These are phyloP conservation scores for Hypena proboscidalis DNA, from an alignment of 2,888 invertebrate genomes.

Conservation along the genomic window DNA sequence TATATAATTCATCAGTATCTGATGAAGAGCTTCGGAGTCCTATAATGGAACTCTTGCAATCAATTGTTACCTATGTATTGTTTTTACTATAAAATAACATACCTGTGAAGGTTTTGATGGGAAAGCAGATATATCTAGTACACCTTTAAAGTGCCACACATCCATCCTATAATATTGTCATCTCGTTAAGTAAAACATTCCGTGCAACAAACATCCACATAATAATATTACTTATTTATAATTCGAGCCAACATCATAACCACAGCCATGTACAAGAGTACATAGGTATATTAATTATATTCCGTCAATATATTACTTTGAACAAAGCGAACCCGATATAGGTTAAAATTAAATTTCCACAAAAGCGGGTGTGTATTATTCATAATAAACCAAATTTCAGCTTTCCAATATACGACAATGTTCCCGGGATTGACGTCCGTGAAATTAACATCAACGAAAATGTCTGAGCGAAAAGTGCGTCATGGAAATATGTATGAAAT, in stretches of 20 bases:
- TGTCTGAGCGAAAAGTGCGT: slow-evolving; percentile 48
- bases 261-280: too few species aligned
- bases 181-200: too few species aligned
- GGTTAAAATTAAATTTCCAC: slow-evolving; percentile 21
- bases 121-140: too few species aligned
- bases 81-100: too few species aligned
- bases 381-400: slow-evolving; percentile 36
- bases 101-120: too few species aligned
- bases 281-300: not conserved
- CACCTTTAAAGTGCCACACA: too few species aligned
- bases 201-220: too few species aligned
- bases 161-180: too few species aligned
- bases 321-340: slow-evolving; percentile 14
- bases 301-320: not conserved
- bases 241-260: not conserved
- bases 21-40: too few species aligned
- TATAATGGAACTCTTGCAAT: too few species aligned
- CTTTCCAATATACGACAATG: slow-evolving; percentile 45
- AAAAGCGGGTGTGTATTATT: slow-evolving; percentile 21
- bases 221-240: not conserved
- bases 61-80: too few species aligned
- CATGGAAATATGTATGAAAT: slow-evolving; percentile 39
- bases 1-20: too few species aligned
- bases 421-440: slow-evolving; percentile 59
- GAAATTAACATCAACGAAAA: slow-evolving; percentile 64